Conservation (phyloP, 2,888 invertebrate species). For the Nycteola revayana region DNA sequence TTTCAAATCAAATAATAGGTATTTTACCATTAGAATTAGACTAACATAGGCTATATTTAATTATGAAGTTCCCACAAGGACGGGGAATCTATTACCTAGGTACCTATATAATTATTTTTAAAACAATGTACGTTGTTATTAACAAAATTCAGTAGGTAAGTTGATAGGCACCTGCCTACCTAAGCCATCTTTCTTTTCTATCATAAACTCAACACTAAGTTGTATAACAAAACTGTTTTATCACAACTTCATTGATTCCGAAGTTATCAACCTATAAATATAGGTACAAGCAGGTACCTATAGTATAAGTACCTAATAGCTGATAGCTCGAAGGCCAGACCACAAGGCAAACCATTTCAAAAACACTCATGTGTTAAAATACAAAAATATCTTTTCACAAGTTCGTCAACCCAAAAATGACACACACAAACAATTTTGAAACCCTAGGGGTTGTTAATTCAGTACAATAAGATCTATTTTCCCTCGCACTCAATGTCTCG, state of each 20-base stretch:
- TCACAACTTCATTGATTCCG: slow-evolving; percentile 26
- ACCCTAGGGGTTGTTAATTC: slow-evolving; percentile 26
- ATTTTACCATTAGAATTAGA: too few species aligned
- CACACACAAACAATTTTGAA: slow-evolving; percentile 39
- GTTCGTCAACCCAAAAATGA: slow-evolving; percentile 66
- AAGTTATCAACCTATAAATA: slow-evolving; percentile 31
- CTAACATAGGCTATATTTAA: too few species aligned
- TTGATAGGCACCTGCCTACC: too few species aligned
- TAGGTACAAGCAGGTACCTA: slow-evolving; percentile 33
- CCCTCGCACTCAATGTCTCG: slow-evolving; percentile 28
- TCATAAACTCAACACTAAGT: too few species aligned
- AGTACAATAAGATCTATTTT: slow-evolving; percentile 37
- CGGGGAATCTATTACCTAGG: too few species aligned
- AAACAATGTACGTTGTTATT: too few species aligned
- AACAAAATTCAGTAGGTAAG: too few species aligned
- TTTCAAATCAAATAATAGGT: too few species aligned
- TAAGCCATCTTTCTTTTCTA: too few species aligned
- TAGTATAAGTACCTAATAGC: slow-evolving; percentile 30
- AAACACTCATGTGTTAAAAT: slow-evolving; percentile 44
- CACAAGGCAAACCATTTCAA: slow-evolving; percentile 42
- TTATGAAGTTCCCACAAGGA: too few species aligned
- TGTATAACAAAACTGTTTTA: too few species aligned
- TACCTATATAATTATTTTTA: too few species aligned
- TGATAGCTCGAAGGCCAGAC: slow-evolving; percentile 59
- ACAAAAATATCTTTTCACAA: slow-evolving; percentile 55